Evolutionary conservation across 2,888 invertebrate species (phyloP).

Genomic region (Auanema sp.): DNA sequence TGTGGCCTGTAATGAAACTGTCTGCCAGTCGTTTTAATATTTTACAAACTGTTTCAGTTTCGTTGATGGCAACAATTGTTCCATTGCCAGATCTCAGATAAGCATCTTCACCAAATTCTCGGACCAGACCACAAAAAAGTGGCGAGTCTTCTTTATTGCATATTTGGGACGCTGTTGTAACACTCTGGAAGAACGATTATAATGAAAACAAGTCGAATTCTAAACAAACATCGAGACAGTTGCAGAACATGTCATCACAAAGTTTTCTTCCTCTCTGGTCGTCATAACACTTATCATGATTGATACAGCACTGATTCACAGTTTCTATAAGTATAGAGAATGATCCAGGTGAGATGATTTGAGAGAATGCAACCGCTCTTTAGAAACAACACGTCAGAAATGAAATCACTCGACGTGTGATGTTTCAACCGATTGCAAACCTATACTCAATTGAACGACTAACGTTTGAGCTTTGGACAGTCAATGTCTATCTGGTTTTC

Average conservation of each 20-base stretch:
- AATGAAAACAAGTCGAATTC: neutral
- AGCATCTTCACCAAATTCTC: slow-evolving; percentile 35
- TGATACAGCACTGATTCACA: slow-evolving; percentile 16
- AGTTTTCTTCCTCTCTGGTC: slow-evolving; percentile 32
- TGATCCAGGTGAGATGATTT: neutral
- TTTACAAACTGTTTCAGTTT: too few relatives aligned
- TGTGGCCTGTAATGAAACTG: too few relatives aligned
- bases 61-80: slow-evolving; percentile 4
- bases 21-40: too few relatives aligned
- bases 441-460: neutral
- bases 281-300: slow-evolving; percentile 27
- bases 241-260: slow-evolving; percentile 47
- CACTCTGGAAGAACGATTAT: slow-evolving; percentile 19
- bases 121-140: slow-evolving; percentile 35
- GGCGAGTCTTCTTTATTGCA: slow-evolving; percentile 38
- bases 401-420: too few relatives aligned
- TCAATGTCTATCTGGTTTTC: slow-evolving; percentile 33
- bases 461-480: slow-evolving; percentile 24
- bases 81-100: slow-evolving; percentile 24
- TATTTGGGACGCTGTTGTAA: slow-evolving; percentile 25
- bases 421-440: too few relatives aligned
- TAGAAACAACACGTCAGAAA: neutral
- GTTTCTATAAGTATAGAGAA: neutral
- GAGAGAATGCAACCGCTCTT: neutral
- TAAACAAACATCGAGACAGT: slow-evolving; percentile 33